Base-by-base conservation (phyloP, 2,113 vertebrate species). In the Syngnathus typhle region DNA sequence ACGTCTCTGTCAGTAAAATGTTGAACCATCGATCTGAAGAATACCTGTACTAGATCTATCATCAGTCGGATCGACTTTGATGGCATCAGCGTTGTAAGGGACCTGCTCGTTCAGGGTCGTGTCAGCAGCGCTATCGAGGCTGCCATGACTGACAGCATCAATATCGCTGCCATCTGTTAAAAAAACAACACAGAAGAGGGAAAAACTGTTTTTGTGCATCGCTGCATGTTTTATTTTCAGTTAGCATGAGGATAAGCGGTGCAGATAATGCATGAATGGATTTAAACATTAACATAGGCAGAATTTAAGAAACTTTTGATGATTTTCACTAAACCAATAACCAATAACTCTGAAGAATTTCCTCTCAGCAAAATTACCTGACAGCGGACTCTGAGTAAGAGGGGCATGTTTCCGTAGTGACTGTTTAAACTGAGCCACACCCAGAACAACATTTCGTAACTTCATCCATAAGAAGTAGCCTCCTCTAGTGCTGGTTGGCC, bases 391-490 rank as follows among this genome's bases (percentile, higher is more conserved):
- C 76, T 94, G 93, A 9, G 87, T 87, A 54, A 84, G 80, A 15
- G 88, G 89, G 46, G 85, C 76, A 10, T 80, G 91, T 41, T 94
- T 95, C 69, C 91, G 94, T 69, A 98, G 87, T 41, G 92, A 93
- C 84, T 83, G 94, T 85, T 94, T 96, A 83, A 99, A 99, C 76
- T 96, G 96, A 11, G 93, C 92, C 85, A 96, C 92, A 70, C 93
- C 96, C 60, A 96, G 89, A 46, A 99, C 78, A 37, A 99, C 96
- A 1, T 98, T 99, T 64, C 97, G 90, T 85, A 99, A 87, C 88
- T 98, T 98, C 90, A 95, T 98, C 97, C 97, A 99, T 27, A 98
- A 91, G 88, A 98, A 97, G 85, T 95, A 96, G 43, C 95, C 97
- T 77, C 96, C 96, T 84, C 93, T 91, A 76, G 95, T 98, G 85